Conservation (phyloP, 2,113 vertebrate species). For the Triplophysa siluroides region DNA sequence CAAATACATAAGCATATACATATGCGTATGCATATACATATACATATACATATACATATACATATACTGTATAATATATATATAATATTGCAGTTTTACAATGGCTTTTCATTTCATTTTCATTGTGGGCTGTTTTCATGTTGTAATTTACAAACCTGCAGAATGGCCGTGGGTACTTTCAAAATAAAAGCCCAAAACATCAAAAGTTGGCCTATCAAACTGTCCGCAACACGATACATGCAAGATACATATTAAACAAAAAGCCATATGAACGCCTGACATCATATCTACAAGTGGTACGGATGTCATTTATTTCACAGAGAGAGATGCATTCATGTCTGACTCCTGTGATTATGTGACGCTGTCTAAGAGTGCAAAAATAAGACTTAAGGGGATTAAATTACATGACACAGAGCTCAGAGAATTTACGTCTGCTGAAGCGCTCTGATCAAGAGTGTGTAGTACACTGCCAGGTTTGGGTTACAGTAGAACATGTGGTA, state of each 20-base stretch:
- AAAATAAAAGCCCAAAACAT: not conserved
- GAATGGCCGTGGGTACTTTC: too few relatives aligned
- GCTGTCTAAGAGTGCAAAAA: slow-evolving; percentile 48
- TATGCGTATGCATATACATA: too few relatives aligned
- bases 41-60: too few relatives aligned
- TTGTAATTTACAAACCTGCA: too few relatives aligned
- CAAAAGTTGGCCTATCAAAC: not conserved
- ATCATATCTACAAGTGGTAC: slow-evolving; percentile 26
- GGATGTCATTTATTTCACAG: not conserved
- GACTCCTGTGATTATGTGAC: slow-evolving; percentile 39
- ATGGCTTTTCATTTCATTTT: too few relatives aligned
- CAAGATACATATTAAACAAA: not conserved
- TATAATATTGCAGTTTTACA: too few relatives aligned
- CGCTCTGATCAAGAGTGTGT: slow-evolving; percentile 44
- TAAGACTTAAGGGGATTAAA: slow-evolving; percentile 54
- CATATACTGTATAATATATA: too few relatives aligned
- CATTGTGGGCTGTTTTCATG: too few relatives aligned
- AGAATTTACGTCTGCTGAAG: slow-evolving; percentile 46
- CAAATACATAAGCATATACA: too few relatives aligned
- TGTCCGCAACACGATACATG: not conserved
- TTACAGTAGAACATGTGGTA: slow-evolving; percentile 56
- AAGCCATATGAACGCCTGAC: not conserved
- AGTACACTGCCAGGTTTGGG: slow-evolving; percentile 40
- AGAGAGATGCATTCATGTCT: not conserved
- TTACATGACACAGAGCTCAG: slow-evolving; percentile 55